These are phyloP conservation scores for Xenentodon cancila DNA, from an alignment of 2,797 vertebrate species.

Conservation along the genomic window DNA sequence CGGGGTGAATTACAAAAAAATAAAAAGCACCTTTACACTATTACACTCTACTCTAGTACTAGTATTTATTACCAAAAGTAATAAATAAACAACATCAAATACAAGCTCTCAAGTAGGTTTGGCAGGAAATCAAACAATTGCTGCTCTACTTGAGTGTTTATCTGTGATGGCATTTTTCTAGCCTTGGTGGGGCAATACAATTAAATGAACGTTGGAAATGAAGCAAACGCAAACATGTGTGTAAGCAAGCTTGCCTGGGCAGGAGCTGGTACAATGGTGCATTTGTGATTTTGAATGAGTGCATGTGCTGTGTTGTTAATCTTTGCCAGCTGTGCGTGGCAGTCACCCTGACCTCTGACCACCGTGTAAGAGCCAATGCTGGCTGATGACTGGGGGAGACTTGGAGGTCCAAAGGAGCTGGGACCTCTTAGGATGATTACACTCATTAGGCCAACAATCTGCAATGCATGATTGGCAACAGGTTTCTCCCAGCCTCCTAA, in stretches of 20 bases:
- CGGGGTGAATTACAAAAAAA: constrained; percentile 1
- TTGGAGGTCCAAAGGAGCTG: constrained; percentile 49
- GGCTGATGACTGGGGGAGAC: constrained; percentile 48
- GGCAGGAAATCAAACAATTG: constrained; percentile 4
- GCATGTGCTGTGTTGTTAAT: constrained; percentile 74
- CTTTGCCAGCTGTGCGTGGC: constrained; percentile 78
- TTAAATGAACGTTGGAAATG: constrained; percentile 47
- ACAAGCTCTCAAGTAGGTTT: background rate
- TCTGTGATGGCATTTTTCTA: constrained; percentile 29
- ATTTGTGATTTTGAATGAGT: constrained; percentile 67
- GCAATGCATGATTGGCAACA: constrained; percentile 64
- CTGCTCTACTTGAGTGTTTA: constrained; percentile 25
- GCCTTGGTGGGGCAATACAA: constrained; percentile 42
- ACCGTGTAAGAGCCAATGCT: constrained; percentile 31
- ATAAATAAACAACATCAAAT: background rate
- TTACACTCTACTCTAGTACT: background rate
- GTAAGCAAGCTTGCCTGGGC: constrained; percentile 28
- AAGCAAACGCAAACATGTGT: constrained; percentile 53
- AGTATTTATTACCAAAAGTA: too few relatives aligned
- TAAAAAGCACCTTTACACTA: background rate
- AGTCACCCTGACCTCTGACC: constrained; percentile 74
- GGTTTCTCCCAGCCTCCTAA: constrained; percentile 36
- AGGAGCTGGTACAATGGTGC: constrained; percentile 62
- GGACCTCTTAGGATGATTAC: constrained; percentile 76
- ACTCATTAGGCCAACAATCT: constrained; percentile 63